Evolutionary conservation across 1,140 invertebrate species (phyloP).

Genomic region (Calliopsis andreniformis): DNA sequence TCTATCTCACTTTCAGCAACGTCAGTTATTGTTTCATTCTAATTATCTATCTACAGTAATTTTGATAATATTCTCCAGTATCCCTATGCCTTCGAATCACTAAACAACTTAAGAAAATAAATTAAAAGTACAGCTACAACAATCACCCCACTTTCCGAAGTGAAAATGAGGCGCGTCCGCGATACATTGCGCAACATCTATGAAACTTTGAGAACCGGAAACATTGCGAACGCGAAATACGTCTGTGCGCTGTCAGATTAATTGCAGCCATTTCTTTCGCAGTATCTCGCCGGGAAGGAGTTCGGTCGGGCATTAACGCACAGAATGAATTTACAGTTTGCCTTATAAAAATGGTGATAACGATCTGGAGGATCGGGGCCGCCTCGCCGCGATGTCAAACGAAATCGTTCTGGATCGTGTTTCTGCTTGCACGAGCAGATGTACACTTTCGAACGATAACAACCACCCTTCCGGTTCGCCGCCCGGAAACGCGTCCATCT

Average conservation of each 20-base stretch:
- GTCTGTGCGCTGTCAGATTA: conserved; percentile 47
- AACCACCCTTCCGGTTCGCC: conserved; percentile 22
- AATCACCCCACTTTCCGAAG: no score
- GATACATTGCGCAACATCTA: conserved; percentile 6
- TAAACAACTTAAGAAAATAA: no score
- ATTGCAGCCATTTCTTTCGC: conserved; percentile 39
- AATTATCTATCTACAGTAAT: no score
- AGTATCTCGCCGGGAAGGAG: conserved; percentile 9
- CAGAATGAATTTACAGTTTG: conserved; percentile 28
- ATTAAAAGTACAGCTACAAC: no score
- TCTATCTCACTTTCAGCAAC: no score
- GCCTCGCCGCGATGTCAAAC: conserved; percentile 8
- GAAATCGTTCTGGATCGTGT: conserved; percentile 23
- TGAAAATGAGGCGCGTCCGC: neutral
- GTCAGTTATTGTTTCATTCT: no score
- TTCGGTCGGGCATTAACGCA: conserved; percentile 18
- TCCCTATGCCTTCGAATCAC: no score
- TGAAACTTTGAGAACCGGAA: conserved; percentile 28
- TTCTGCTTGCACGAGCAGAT: conserved; percentile 32
- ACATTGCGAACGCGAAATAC: conserved; percentile 13
- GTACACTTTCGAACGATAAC: conserved; percentile 13
- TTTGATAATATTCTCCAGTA: no score
- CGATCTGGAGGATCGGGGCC: conserved; percentile 17
- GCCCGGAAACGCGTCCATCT: conserved; percentile 12
- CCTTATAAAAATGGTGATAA: conserved; percentile 18